These are phyloP conservation scores for Microctenopoma lineatum DNA, from an alignment of 2,797 vertebrate species.

Conservation along the genomic window DNA sequence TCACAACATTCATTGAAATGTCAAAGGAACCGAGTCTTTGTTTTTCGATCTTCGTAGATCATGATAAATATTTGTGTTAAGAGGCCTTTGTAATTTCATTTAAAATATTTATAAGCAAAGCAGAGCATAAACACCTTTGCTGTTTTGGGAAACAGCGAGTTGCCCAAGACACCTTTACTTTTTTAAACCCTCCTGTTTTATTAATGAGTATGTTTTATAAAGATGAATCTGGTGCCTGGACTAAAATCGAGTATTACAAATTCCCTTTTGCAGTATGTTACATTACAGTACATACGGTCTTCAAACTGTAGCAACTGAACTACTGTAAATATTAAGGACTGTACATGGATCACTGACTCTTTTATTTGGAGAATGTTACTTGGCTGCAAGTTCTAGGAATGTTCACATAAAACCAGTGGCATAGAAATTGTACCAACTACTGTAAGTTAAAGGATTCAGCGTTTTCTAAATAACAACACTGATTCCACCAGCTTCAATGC, in stretches of 20 bases:
- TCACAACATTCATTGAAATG: slow-evolving; percentile 23
- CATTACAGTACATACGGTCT: slow-evolving; percentile 27
- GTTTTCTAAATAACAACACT: too few relatives aligned
- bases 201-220: slow-evolving; percentile 45
- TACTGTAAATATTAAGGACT: not conserved
- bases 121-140: slow-evolving; percentile 62
- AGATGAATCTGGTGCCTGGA: slow-evolving; percentile 35
- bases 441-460: too few relatives aligned
- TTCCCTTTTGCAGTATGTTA: slow-evolving; percentile 18
- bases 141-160: slow-evolving; percentile 46
- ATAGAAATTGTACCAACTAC: not conserved
- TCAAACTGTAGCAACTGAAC: slow-evolving; percentile 5
- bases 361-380: not conserved
- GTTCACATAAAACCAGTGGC: not conserved
- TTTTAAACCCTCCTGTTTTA: slow-evolving; percentile 55
- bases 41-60: slow-evolving; percentile 18
- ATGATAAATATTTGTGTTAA: slow-evolving; percentile 25
- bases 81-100: slow-evolving; percentile 38
- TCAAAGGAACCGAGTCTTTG: slow-evolving; percentile 24
- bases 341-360: not conserved
- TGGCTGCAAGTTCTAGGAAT: not conserved
- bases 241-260: slow-evolving; percentile 37
- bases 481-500: not conserved
- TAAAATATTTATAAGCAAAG: slow-evolving; percentile 73
- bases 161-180: slow-evolving; percentile 51